phyloP scores from a whole-genome alignment of 2,797 vertebrate species.

The Phrynocephalus guinanensis region DNA sequence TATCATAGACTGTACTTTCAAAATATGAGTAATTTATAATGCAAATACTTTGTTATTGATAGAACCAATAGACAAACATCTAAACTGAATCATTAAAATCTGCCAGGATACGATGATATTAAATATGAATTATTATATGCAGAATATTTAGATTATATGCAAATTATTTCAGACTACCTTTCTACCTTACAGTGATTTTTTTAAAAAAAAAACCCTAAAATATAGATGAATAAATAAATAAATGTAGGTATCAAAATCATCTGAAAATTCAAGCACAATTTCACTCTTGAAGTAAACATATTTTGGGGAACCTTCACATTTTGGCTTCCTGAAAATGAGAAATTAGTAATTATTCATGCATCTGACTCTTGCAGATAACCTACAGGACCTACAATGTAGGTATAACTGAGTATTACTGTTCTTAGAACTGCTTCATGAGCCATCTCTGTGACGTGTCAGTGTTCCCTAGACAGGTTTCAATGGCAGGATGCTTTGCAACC shows the following conservation, averaged over 20 bases:
- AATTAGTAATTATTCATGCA: background rate
- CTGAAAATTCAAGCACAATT: background rate
- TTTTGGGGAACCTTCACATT: background rate
- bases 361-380: background rate
- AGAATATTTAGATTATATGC: background rate
- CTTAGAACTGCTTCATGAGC: background rate
- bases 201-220: background rate
- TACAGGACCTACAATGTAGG: too few species aligned
- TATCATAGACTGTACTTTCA: background rate
- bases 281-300: background rate
- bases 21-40: background rate
- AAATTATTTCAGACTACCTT: background rate
- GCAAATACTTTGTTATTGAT: conserved; percentile 12
- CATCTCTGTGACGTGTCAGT: background rate
- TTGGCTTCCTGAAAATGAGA: background rate
- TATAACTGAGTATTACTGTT: background rate
- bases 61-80: background rate
- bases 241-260: background rate
- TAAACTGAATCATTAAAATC: conserved; percentile 38
- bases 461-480: too few species aligned
- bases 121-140: background rate
- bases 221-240: background rate
- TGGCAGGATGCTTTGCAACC: too few species aligned
- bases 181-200: background rate
- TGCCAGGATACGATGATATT: background rate